Conservation (phyloP, 2,797 vertebrate species). For the Coracias cyanogaster region DNA sequence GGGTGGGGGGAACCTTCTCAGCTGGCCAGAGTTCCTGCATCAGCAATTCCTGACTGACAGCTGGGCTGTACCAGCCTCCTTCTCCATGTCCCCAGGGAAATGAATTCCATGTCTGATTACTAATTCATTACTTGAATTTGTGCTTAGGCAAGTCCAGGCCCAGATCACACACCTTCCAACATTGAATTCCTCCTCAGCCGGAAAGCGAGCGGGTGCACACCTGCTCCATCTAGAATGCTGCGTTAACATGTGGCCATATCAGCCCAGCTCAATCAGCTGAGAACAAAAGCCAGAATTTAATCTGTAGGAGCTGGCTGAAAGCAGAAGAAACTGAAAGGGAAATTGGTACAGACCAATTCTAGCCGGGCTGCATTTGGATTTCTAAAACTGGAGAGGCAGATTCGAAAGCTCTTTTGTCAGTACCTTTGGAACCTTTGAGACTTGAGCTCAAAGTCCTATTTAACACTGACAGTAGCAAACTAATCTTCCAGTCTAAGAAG, state of each 20-base stretch:
- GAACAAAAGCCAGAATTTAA: background rate
- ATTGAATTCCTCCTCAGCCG: background rate
- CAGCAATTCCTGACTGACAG: conserved; percentile 38
- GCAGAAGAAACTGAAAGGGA: background rate
- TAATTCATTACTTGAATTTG: conserved; percentile 19
- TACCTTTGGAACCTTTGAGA: background rate
- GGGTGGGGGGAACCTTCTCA: background rate
- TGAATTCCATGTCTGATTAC: conserved; percentile 34
- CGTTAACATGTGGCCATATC: background rate
- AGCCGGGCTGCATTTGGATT: background rate
- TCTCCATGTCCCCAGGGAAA: background rate
- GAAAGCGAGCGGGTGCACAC: background rate
- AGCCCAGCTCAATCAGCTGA: background rate
- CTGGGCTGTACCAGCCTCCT: background rate
- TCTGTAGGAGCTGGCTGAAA: background rate
- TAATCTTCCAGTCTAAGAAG: background rate
- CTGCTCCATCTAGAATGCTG: background rate
- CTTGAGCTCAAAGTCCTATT: background rate
- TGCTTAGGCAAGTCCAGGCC: conserved; percentile 35
- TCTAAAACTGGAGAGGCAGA: background rate
- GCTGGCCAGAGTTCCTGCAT: background rate
- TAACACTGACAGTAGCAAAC: background rate
- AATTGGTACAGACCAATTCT: background rate
- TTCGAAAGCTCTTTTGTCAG: background rate
- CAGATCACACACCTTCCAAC: background rate